Evolutionary conservation across 2,113 vertebrate species (phyloP).

Genomic region (Panthera uncia): DNA sequence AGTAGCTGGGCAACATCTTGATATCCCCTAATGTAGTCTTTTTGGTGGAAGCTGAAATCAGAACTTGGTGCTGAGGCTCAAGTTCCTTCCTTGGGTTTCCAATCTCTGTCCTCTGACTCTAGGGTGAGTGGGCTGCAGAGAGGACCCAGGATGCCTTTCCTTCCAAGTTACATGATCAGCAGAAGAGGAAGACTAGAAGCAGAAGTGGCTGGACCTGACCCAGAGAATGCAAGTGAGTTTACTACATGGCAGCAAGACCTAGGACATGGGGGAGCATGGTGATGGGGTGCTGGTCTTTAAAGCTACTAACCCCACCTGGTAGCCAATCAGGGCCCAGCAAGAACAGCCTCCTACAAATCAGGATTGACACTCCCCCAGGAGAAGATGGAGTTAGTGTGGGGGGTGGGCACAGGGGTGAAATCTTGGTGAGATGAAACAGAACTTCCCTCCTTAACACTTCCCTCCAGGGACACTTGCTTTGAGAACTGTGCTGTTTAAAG

Average conservation of each 20-base stretch:
- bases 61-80: not conserved
- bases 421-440: not conserved
- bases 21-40: not conserved
- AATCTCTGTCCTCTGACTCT: not conserved
- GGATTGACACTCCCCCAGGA: not conserved
- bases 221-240: too few relatives aligned
- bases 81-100: not conserved
- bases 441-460: not conserved
- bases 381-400: not conserved
- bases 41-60: not conserved
- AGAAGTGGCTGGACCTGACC: too few relatives aligned
- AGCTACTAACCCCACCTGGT: not conserved
- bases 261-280: not conserved
- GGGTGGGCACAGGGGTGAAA: not conserved
- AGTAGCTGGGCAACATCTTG: not conserved
- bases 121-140: too few relatives aligned
- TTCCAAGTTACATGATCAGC: accelerated
- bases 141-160: not conserved
- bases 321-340: not conserved
- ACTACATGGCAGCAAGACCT: not conserved
- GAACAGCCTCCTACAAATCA: not conserved
- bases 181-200: not conserved
- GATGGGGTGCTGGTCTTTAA: not conserved
- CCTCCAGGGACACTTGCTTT: slow-evolving; percentile 67
- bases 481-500: slow-evolving; percentile 27